Conservation (phyloP, 2,113 vertebrate genomes). For the Tursiops truncatus region DNA sequence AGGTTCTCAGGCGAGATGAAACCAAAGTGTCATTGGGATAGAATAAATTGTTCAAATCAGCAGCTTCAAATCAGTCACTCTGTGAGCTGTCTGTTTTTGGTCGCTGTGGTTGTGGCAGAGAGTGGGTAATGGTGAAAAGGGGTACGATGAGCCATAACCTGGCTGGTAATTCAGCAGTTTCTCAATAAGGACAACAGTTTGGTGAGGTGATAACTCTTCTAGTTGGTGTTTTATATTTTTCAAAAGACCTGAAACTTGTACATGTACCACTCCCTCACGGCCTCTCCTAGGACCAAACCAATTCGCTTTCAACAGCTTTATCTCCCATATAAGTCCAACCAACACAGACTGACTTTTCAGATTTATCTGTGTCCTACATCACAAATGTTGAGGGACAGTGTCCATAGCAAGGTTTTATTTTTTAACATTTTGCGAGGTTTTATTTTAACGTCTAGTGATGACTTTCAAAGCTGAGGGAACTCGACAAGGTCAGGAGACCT, state of each 20-base stretch:
- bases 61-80: not conserved
- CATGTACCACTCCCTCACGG: not conserved
- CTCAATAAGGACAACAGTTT: not conserved
- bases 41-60: not conserved
- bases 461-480: not conserved
- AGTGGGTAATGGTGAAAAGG: not conserved
- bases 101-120: not conserved
- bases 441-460: not conserved
- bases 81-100: not conserved
- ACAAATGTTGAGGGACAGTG: not conserved
- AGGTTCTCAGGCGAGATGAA: constrained; percentile 37
- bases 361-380: not conserved
- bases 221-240: not conserved
- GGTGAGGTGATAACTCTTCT: not conserved
- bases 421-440: too few species aligned
- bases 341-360: not conserved
- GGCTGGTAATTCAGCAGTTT: not conserved
- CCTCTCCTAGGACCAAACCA: not conserved
- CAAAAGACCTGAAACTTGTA: not conserved
- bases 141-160: not conserved
- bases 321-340: not conserved
- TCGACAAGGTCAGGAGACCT: not conserved
- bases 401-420: not conserved
- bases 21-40: not conserved
- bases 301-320: not conserved